Base-by-base conservation (phyloP, 1,140 invertebrate species). In the Nylanderia fulva region DNA sequence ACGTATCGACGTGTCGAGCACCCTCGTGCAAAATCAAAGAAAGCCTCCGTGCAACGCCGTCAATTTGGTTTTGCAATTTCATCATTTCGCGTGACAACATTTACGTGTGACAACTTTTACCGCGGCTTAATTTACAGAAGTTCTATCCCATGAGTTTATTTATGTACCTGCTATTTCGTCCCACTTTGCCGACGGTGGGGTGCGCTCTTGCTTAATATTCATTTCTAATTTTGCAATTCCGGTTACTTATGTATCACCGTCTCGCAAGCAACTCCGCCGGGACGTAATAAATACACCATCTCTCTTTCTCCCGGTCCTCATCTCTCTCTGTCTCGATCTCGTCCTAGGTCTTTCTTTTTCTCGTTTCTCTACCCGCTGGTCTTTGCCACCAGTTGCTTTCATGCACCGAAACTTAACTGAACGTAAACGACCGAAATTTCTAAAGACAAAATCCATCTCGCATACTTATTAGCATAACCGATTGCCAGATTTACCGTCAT, bases 221-320 rank as follows among this genome's bases (percentile, higher is more conserved):
- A 82, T 82, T 72, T 82, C 66, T 82, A 82, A 82, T 82, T 82
- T 82, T 82, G 77, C 36, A 82, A 71, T 82, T 82, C 77, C 69
- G 52, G 52, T 72, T 82, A 72, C 77, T 82, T 82, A 82, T 29
- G 77, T 72, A 72, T 82, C 66, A 36, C 36, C 36, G 66, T 82
- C 77, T 72, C 66, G 66, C 66, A 54, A 45, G 77, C 77, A 82
- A 72, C 58, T 82, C 66, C 66, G 7, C 13, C 36, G 66, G 27
- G 66, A 82, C 58, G 66, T 82, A 72, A 82, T 82, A 82, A 82
- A 82, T 71, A 90, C 60, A 74, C 69, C 27, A 24, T 56, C 45
- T 75, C 45, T 75, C 84, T 69, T 54, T 60, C 84, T 29, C 54
- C 45, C 58, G 54, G 60, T 33, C 7, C 33, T 66, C 58, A 52